A percentile compares a stretch with the other conserved stretches of the same genome.
Conservation (phyloP, 2,888 invertebrate species). For the Ligdia adustata region DNA sequence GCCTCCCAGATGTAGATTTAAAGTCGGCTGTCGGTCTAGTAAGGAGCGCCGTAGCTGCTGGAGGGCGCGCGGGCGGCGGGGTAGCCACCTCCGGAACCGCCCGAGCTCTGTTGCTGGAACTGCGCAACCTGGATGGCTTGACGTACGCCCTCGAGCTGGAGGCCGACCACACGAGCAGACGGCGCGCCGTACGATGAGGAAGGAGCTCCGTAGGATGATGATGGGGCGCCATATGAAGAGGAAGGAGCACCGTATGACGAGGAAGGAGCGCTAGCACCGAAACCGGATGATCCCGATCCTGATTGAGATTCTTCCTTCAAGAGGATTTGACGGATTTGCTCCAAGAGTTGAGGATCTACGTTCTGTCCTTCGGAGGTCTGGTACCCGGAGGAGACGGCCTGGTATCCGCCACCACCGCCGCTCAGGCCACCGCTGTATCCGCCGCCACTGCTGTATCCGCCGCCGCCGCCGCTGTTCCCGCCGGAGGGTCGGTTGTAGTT, state of each 20-base stretch:
- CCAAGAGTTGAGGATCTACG: slow-evolving; percentile 91
- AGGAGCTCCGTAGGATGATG: slow-evolving; percentile 87
- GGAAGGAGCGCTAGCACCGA: slow-evolving; percentile 87
- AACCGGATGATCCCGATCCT: slow-evolving; percentile 69
- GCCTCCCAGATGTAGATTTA: slow-evolving; percentile 37
- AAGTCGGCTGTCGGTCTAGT: slow-evolving; percentile 58
- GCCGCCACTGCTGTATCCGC: slow-evolving; percentile 68
- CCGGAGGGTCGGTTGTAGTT: slow-evolving; percentile 89
- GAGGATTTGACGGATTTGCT: slow-evolving; percentile 93
- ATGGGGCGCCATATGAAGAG: slow-evolving; percentile 86
- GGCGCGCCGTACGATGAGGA: slow-evolving; percentile 75
- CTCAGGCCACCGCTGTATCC: slow-evolving; percentile 60
- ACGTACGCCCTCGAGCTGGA: slow-evolving; percentile 93
- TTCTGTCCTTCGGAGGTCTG: slow-evolving; percentile 93
- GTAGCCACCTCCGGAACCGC: slow-evolving; percentile 78
- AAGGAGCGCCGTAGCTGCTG: slow-evolving; percentile 89
- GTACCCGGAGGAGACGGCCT: slow-evolving; percentile 90
- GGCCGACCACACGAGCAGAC: slow-evolving; percentile 88
- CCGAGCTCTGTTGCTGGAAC: slow-evolving; percentile 86
- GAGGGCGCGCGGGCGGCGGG: slow-evolving; percentile 85
- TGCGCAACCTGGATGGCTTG: slow-evolving; percentile 95
- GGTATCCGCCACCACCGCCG: slow-evolving; percentile 89
- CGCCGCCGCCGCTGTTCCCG: slow-evolving; percentile 65
- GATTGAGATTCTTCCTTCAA: slow-evolving; percentile 90
- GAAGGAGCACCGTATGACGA: slow-evolving; percentile 86